Evolutionary conservation across 2,888 invertebrate genomes (phyloP).

Genomic region (Sinodicranocentrus sp.): DNA sequence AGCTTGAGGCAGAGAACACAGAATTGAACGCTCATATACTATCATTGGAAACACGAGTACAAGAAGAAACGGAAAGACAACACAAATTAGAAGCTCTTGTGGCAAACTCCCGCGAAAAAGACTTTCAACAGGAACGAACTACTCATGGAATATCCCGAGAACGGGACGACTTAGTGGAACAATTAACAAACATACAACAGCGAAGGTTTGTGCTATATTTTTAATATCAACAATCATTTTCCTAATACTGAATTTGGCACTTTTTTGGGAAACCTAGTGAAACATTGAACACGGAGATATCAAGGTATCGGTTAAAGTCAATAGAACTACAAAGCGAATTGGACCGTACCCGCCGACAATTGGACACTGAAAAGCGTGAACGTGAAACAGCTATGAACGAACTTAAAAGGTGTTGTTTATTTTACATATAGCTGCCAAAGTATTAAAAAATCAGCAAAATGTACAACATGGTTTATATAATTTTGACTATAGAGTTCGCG

Average conservation of each 20-base stretch:
- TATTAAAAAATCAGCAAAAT: no score
- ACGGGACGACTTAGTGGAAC: conserved; percentile 55
- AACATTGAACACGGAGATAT: conserved; percentile 69
- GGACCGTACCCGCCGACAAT: conserved; percentile 71
- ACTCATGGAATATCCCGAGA: conserved; percentile 60
- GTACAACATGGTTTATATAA: no score
- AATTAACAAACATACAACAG: conserved; percentile 62
- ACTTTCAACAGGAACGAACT: conserved; percentile 63
- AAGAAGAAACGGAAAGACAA: conserved; percentile 58
- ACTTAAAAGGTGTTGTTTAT: conserved; percentile 61
- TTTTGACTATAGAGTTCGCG: conserved; percentile 70
- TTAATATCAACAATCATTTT: conserved; percentile 8
- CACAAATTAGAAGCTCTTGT: conserved; percentile 70
- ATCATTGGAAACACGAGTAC: conserved; percentile 61
- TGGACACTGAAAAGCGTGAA: conserved; percentile 72
- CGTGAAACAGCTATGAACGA: conserved; percentile 70
- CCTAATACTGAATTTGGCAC: no score
- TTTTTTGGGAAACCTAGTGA: conserved; percentile 63
- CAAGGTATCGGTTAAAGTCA: conserved; percentile 70
- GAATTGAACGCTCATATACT: conserved; percentile 67
- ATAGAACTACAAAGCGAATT: conserved; percentile 73
- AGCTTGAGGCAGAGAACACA: conserved; percentile 71
- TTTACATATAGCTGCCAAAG: not conserved
- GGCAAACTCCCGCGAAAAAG: conserved; percentile 70
- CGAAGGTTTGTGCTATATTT: conserved; percentile 67